A percentile compares a stretch with the other conserved stretches of the same genome.
These are phyloP conservation scores for Emys orbicularis DNA, from an alignment of 2,797 vertebrate species.

Conservation along the genomic window DNA sequence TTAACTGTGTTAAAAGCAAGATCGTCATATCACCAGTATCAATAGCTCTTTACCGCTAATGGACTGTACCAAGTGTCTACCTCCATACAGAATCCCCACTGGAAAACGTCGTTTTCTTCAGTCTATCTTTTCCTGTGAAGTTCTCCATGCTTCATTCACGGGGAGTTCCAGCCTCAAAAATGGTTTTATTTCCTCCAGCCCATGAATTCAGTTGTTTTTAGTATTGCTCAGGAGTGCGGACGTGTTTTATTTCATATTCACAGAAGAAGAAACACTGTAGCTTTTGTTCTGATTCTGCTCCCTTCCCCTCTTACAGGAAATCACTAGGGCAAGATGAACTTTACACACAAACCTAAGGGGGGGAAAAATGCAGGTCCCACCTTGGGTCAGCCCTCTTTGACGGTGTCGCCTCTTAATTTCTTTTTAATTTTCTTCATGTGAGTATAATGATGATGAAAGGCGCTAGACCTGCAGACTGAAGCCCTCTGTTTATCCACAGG, in stretches of 20 bases:
- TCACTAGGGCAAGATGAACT: rapidly evolving
- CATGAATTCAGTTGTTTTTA: background rate
- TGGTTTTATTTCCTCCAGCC: too few species aligned
- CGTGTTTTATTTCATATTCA: background rate
- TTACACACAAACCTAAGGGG: background rate
- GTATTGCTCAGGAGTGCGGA: background rate
- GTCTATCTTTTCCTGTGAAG: background rate
- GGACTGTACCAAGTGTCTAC: background rate
- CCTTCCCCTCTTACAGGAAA: background rate
- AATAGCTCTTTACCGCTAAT: background rate
- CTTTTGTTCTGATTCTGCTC: background rate
- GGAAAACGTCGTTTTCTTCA: background rate
- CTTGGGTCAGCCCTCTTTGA: background rate
- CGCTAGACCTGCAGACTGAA: background rate
- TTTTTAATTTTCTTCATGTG: background rate
- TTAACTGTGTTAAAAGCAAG: background rate
- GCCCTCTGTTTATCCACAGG: background rate
- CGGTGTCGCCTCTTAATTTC: background rate
- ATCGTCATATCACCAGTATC: background rate
- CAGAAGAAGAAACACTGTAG: background rate
- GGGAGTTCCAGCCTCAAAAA: background rate
- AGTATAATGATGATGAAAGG: rapidly evolving
- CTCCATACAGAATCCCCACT: background rate
- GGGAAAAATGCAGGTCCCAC: rapidly evolving
- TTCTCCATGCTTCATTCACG: background rate